Percentiles rank a stretch among this genome's conserved stretches.
phyloP scores from a whole-genome alignment of 2,797 vertebrate genomes.

The Toxotes lorentzi region DNA sequence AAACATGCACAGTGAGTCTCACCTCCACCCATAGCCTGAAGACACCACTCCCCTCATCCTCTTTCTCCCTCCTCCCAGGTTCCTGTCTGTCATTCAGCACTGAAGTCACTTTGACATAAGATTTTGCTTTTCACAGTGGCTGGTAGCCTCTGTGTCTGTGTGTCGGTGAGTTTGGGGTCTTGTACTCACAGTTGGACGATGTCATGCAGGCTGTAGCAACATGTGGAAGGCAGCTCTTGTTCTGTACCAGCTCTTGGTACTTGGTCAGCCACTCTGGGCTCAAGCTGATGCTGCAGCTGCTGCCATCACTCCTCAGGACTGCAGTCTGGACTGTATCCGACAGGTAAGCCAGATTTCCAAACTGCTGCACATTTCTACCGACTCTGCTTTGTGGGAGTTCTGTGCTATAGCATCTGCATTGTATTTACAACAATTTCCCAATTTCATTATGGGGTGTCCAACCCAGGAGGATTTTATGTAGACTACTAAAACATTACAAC shows the following conservation, averaged over 20 bases:
- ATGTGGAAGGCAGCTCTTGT: conserved; percentile 71
- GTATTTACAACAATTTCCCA: background rate
- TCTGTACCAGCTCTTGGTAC: conserved; percentile 45
- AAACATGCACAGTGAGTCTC: conserved; percentile 3
- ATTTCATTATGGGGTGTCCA: background rate
- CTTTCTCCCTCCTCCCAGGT: conserved; percentile 11
- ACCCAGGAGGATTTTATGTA: background rate
- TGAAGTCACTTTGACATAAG: background rate
- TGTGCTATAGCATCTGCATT: background rate
- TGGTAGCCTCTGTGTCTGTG: background rate
- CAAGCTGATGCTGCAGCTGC: conserved; percentile 5
- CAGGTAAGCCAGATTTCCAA: conserved; percentile 66
- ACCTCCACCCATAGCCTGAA: conserved; percentile 66
- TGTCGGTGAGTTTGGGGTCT: background rate
- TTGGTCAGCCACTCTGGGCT: conserved; percentile 16
- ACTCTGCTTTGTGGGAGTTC: background rate
- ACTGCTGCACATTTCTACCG: background rate
- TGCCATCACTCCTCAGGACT: conserved; percentile 74
- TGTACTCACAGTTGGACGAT: background rate
- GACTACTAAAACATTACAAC: background rate
- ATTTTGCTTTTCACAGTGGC: background rate
- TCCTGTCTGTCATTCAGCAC: conserved; percentile 2
- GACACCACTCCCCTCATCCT: conserved; percentile 75
- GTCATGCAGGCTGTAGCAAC: conserved; percentile 23
- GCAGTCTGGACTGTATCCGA: conserved; percentile 80